Percentiles rank a stretch among this genome's conserved stretches.
Evolutionary conservation across 1,140 invertebrate genomes (phyloP).

Genomic region (Trinorchestia longiramus): DNA sequence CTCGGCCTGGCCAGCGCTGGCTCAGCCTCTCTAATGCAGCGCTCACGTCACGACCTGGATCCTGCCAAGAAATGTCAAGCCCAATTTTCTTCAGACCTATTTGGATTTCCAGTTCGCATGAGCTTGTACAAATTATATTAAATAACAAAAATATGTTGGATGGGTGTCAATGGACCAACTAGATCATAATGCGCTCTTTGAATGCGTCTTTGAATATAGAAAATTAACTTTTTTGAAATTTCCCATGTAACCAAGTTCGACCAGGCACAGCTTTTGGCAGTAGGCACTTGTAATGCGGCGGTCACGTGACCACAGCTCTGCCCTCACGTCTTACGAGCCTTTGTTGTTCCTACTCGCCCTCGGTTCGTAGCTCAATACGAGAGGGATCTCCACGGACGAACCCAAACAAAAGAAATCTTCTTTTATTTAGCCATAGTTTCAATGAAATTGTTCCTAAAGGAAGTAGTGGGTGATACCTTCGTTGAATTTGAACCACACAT

Average conservation of each 20-base stretch:
- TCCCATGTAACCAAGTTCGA: not conserved
- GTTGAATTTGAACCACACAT: no score
- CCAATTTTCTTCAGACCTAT: not conserved
- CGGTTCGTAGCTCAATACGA: not conserved
- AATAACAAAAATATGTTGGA: not conserved
- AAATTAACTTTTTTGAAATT: not conserved
- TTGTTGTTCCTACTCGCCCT: not conserved
- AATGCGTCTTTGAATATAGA: not conserved
- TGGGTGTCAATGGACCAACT: not conserved
- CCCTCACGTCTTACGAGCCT: not conserved
- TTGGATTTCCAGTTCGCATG: not conserved
- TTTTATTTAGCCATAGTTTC: not conserved
- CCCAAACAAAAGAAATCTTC: not conserved
- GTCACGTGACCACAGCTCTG: not conserved
- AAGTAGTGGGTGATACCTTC: no score
- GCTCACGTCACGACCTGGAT: not conserved
- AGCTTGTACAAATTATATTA: not conserved
- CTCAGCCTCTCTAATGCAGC: constrained; percentile 23
- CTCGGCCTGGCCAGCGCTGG: constrained; percentile 19
- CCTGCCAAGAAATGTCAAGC: not conserved
- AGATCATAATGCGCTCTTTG: not conserved
- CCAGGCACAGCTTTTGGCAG: not conserved
- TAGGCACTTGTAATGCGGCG: not conserved
- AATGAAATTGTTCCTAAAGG: not conserved
- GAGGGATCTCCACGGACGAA: not conserved